Evolutionary conservation across 2,888 invertebrate species (phyloP), one percentile per base, ranked within the genome.

Genomic region (Rhagonycha fulva): DNA sequence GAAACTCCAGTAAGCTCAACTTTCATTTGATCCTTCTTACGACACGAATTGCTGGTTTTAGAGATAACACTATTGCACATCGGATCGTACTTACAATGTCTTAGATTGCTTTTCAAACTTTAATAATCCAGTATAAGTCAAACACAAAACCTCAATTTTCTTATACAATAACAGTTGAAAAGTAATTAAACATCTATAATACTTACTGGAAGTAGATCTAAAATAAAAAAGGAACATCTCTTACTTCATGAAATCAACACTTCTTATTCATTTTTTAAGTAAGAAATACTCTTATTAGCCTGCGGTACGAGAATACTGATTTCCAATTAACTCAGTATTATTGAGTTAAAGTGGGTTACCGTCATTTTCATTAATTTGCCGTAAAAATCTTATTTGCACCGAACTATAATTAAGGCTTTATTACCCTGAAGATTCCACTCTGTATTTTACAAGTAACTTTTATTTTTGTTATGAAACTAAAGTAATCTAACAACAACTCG

Each of bases 341-440:
- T 85, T 84, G 85, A 83, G 81, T 80, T 79, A 83, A 80, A 82
- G 82, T 82, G 79, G 81, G 79, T 78, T 79, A 78, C 80, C 84
- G 82, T 84, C 83, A 85, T 84, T 85, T 78, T 84, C 84, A 82
- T 84, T 84, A 84, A 81, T 81, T 73, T 78, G 68, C 78, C 73
- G 84, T 83, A 84, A 84, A 84, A 85, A 84, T 86, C 84, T 85
- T 66, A 66, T 66, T 81, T 83, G 81, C 82, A 82, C 84, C 80
- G 83, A 82, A 84, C 85, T 85, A 62, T 62, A 85, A 85, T 86
- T 85, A 86, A 85, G 85, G 85, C 85, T 85, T 85, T 86, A 85
- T 66, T 66, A 66, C 19, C 24, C n/a, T 12, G 63, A 14, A 66
- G 63, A 66, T 66, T 24, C 23, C 9, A 24, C 26, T 66, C 70